Evolutionary conservation across 2,113 vertebrate genomes (phyloP).

Genomic region (Chaenogobius annularis): DNA sequence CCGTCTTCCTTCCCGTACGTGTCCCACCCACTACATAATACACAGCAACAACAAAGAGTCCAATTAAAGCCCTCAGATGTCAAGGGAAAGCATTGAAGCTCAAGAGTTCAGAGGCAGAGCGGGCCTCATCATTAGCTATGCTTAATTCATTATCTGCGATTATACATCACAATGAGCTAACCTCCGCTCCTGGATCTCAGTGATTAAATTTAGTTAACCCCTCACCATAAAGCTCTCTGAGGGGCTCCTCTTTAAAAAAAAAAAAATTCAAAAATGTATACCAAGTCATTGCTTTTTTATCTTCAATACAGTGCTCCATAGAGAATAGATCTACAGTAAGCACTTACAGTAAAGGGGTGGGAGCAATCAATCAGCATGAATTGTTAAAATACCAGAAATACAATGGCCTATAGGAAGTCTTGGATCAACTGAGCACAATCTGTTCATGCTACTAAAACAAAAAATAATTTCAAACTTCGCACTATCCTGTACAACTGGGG

Average conservation of each 20-base stretch:
- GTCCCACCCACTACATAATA: constrained; percentile 36
- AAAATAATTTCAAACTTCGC: not conserved
- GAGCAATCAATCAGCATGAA: not conserved
- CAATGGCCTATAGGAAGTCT: not conserved
- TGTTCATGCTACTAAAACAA: not conserved
- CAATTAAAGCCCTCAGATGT: constrained; percentile 61
- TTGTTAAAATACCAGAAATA: not conserved
- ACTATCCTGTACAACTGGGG: not conserved
- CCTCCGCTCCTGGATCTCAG: constrained; percentile 27
- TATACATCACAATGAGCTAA: constrained; percentile 55
- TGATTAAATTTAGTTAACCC: constrained; percentile 52
- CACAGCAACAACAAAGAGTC: constrained; percentile 56
- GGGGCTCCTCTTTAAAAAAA: not conserved
- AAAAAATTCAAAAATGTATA: no score
- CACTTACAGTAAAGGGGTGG: not conserved
- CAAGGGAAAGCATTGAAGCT: constrained; percentile 52
- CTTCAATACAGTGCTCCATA: not conserved
- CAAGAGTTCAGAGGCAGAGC: constrained; percentile 48
- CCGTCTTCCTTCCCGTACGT: constrained; percentile 4
- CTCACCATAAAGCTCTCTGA: constrained; percentile 19
- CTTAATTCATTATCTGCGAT: constrained; percentile 49
- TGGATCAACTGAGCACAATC: not conserved
- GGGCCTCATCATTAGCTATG: constrained; percentile 42
- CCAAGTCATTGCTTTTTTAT: constrained; percentile 1
- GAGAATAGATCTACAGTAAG: not conserved